These are phyloP conservation scores for Sebastes goodei DNA, from an alignment of 2,797 vertebrate species.

Conservation along the genomic window DNA sequence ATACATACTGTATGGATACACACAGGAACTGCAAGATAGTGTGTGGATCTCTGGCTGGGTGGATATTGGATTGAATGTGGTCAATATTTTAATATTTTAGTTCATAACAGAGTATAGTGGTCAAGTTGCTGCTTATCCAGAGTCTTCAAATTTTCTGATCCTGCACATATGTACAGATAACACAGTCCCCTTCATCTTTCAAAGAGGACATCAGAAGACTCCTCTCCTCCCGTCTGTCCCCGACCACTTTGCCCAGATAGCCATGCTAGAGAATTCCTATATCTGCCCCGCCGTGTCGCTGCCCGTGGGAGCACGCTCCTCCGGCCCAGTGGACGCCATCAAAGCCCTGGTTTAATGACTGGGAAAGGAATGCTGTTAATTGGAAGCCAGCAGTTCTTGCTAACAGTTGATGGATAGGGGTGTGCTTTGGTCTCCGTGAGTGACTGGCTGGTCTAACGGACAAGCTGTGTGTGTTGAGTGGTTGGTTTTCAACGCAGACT, in stretches of 20 bases:
- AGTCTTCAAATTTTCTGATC: not conserved
- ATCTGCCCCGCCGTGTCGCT: not conserved
- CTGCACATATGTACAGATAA: not conserved
- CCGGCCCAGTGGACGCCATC: slow-evolving; percentile 34
- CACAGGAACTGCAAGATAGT: not conserved
- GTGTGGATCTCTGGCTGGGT: not conserved
- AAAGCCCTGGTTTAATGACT: slow-evolving; percentile 45
- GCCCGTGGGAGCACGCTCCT: slow-evolving; percentile 16
- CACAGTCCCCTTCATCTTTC: slow-evolving; percentile 3
- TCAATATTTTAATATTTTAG: no score
- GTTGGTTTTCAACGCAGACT: not conserved
- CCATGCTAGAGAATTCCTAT: not conserved
- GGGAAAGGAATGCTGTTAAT: slow-evolving; percentile 56
- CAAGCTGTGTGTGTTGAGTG: not conserved
- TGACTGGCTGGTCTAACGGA: not conserved
- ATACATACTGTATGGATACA: not conserved
- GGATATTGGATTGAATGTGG: not conserved
- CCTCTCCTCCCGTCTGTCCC: not conserved
- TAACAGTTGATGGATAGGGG: slow-evolving; percentile 18
- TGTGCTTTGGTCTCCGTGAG: not conserved
- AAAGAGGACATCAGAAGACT: not conserved
- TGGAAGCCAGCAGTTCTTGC: slow-evolving; percentile 34
- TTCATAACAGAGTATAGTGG: not conserved
- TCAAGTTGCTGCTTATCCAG: not conserved
- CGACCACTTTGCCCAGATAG: not conserved